These are phyloP conservation scores for Elephas maximus DNA, from an alignment of 2,113 vertebrate genomes.

Conservation along the genomic window DNA sequence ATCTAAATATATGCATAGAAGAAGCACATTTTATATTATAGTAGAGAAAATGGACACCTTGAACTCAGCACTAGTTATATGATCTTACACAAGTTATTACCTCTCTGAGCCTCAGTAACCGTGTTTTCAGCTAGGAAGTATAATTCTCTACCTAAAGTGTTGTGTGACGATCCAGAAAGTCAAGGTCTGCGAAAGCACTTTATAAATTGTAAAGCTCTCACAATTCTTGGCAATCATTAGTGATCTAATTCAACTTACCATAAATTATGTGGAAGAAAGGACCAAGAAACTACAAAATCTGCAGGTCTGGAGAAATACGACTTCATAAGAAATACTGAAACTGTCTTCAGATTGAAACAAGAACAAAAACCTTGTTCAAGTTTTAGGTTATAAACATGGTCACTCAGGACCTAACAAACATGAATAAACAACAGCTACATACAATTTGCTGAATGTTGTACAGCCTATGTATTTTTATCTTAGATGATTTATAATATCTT, in stretches of 20 bases:
- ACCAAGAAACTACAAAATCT: slow-evolving; percentile 4
- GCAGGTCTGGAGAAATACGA: neutral
- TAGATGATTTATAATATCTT: neutral
- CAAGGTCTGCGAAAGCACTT: slow-evolving; percentile 29
- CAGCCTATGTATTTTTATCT: neutral
- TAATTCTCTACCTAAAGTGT: neutral
- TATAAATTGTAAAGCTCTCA: neutral
- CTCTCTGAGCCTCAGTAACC: neutral
- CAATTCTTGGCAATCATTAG: neutral
- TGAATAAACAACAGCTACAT: neutral
- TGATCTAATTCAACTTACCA: slow-evolving; percentile 38
- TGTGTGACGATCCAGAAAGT: neutral
- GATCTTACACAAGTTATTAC: neutral
- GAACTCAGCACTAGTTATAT: neutral
- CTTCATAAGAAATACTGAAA: neutral
- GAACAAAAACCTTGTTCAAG: neutral
- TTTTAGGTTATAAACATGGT: neutral
- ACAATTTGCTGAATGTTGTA: neutral
- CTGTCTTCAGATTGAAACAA: neutral
- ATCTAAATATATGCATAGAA: neutral
- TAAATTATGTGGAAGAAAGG: slow-evolving; percentile 17
- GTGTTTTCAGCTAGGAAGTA: neutral
- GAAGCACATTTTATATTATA: neutral
- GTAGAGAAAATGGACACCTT: neutral
- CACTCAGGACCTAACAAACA: neutral